These are phyloP conservation scores for Serinus canaria DNA, from an alignment of 2,113 vertebrate genomes.

Conservation along the genomic window DNA sequence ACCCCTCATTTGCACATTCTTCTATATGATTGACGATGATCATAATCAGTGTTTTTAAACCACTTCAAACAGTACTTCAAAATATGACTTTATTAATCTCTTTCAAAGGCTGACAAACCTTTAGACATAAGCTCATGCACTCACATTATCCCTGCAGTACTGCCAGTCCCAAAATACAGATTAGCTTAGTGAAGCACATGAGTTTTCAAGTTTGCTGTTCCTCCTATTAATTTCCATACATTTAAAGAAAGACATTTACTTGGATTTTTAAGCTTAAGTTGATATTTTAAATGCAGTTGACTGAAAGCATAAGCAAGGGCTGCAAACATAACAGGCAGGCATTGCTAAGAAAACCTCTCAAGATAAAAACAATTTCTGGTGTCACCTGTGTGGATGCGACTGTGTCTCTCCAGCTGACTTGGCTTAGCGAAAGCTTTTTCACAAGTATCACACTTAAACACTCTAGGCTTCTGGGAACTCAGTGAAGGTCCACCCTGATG, in stretches of 20 bases:
- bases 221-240: background rate
- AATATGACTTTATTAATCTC: background rate
- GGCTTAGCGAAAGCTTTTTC: conserved; percentile 96
- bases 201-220: background rate
- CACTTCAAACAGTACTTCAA: background rate
- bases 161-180: background rate
- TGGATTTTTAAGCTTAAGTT: background rate
- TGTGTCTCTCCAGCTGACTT: conserved; percentile 95
- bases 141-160: background rate
- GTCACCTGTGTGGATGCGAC: conserved; percentile 95
- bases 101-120: background rate
- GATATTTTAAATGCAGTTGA: background rate
- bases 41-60: background rate
- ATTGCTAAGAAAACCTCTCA: background rate
- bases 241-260: background rate
- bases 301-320: background rate
- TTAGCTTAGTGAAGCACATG: background rate
- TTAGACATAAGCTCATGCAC: background rate
- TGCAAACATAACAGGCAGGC: background rate
- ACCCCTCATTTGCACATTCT: background rate
- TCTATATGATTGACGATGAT: background rate
- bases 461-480: conserved; percentile 91
- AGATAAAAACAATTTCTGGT: background rate
- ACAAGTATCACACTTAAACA: conserved; percentile 90
- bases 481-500: conserved; percentile 90